Conservation (phyloP, 2,113 vertebrate genomes). For the Hyla sarda region DNA sequence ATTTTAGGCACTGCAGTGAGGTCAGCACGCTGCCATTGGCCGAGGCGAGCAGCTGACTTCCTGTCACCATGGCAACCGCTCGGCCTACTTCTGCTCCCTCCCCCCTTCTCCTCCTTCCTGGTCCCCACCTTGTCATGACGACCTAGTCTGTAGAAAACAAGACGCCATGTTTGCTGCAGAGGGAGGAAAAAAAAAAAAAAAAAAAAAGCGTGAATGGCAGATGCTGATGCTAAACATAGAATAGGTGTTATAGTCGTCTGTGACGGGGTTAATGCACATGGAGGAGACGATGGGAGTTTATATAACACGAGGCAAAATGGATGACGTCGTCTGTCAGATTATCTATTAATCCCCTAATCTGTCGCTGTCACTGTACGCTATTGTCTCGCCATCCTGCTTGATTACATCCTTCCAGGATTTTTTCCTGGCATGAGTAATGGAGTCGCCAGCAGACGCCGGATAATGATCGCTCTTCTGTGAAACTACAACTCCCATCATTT, state of each 20-base stretch:
- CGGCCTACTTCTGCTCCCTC: conserved; percentile 33
- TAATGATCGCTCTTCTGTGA: background rate
- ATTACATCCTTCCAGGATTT: conserved; percentile 18
- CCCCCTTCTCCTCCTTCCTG: conserved; percentile 22
- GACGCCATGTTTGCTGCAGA: conserved; percentile 51
- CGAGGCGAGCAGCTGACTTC: conserved; percentile 41
- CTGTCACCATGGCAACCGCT: conserved; percentile 44
- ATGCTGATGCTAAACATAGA: conserved; percentile 22
- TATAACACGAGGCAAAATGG: background rate
- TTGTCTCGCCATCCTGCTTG: background rate
- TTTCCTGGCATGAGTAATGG: background rate
- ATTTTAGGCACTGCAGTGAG: conserved; percentile 50
- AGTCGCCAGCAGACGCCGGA: background rate
- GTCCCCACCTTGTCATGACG: conserved; percentile 45
- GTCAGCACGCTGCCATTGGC: conserved; percentile 42
- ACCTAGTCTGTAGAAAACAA: conserved; percentile 31
- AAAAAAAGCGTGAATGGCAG: conserved; percentile 32
- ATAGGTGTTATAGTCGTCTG: background rate
- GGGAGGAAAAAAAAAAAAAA: conserved; percentile 48
- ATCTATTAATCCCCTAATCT: background rate
- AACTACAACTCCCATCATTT: conserved; percentile 9
- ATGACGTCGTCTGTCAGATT: background rate
- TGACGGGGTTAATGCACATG: background rate
- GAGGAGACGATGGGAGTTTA: background rate
- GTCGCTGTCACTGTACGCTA: background rate